These are phyloP conservation scores for Syritta pipiens DNA, from an alignment of 2,888 invertebrate genomes.

Conservation along the genomic window DNA sequence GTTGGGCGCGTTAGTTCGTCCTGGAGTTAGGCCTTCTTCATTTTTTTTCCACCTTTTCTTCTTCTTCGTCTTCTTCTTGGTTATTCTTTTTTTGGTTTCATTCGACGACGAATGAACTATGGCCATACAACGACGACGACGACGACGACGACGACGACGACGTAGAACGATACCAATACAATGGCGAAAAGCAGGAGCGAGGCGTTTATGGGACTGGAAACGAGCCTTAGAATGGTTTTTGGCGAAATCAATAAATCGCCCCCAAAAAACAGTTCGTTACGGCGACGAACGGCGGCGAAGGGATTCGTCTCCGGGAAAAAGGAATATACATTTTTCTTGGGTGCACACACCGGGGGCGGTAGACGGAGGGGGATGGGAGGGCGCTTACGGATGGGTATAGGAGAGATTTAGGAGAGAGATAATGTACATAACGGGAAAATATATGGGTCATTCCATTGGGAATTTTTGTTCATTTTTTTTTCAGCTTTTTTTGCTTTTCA, in stretches of 20 bases:
- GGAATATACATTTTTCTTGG: constrained; percentile 61
- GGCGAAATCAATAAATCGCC: constrained; percentile 68
- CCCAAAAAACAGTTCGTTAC: constrained; percentile 65
- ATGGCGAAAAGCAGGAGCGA: constrained; percentile 14
- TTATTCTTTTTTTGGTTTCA: neutral
- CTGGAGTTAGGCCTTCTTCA: too few species aligned
- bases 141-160: too few species aligned
- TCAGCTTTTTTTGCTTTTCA: constrained; percentile 30
- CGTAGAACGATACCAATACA: constrained; percentile 39
- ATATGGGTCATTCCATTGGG: constrained; percentile 79
- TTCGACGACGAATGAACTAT: constrained; percentile 24
- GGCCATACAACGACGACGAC: too few species aligned
- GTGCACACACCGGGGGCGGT: constrained; percentile 19
- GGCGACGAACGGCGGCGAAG: constrained; percentile 61
- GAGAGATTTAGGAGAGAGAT: constrained; percentile 69
- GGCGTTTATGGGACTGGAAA: constrained; percentile 57
- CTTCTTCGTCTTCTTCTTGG: neutral
- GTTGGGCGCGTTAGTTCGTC: constrained; percentile 12
- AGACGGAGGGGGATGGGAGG: too few species aligned
- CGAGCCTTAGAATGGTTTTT: constrained; percentile 66
- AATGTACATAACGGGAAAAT: constrained; percentile 70
- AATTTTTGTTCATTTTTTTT: constrained; percentile 70
- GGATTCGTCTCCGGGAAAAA: constrained; percentile 66
- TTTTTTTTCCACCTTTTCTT: neutral
- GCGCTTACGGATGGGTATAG: constrained; percentile 55